Conservation (phyloP, 2,888 invertebrate species). For the Boloria euphrosyne region DNA sequence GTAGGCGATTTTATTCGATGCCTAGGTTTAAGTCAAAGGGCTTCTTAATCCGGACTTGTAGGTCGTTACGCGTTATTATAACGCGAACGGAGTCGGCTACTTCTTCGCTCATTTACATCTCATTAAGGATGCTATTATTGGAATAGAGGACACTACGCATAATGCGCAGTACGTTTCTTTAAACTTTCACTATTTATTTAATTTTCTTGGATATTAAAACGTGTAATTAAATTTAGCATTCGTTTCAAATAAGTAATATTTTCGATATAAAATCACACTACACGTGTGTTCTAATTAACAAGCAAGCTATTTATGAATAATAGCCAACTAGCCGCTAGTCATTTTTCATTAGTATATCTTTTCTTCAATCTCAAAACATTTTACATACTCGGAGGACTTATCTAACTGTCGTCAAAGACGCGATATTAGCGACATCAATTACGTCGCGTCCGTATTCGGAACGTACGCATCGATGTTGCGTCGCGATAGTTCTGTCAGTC, state of each 20-base stretch:
- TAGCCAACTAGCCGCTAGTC: no score
- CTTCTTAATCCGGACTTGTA: conserved; percentile 83
- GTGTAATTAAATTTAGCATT: conserved; percentile 5
- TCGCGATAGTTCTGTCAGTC: conserved; percentile 52
- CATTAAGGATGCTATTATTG: conserved; percentile 80
- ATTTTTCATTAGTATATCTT: neutral
- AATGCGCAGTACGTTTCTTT: conserved; percentile 34
- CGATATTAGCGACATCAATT: conserved; percentile 60
- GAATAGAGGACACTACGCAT: conserved; percentile 59
- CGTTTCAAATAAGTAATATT: no score
- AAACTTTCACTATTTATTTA: conserved; percentile 36
- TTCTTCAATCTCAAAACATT: neutral
- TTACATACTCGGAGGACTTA: neutral
- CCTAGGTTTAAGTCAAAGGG: conserved; percentile 80
- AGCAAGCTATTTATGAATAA: no score
- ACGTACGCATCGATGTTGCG: conserved; percentile 47
- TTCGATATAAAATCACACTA: no score
- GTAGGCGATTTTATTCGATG: conserved; percentile 65
- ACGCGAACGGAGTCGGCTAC: conserved; percentile 75
- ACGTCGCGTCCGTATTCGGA: conserved; percentile 50
- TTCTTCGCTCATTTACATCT: conserved; percentile 83
- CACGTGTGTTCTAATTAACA: no score
- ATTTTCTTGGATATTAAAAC: conserved; percentile 32
- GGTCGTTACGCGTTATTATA: conserved; percentile 83
- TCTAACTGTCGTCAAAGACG: conserved; percentile 38